These are phyloP conservation scores for Eupleurogrammus muticus DNA, from an alignment of 2,797 vertebrate species.

Conservation along the genomic window DNA sequence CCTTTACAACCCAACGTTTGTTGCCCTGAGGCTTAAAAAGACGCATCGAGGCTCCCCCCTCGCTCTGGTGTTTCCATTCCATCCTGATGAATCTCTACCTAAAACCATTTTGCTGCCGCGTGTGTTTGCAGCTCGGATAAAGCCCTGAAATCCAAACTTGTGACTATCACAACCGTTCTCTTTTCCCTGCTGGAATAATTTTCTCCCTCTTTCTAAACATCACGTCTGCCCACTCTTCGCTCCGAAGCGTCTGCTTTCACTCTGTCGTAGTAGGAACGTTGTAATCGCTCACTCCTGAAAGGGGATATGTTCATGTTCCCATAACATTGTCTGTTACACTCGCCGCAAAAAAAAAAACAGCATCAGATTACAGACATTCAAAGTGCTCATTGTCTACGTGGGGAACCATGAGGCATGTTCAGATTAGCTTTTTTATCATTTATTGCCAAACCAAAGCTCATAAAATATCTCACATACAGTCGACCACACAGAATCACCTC, in stretches of 20 bases:
- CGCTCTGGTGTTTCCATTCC: constrained; percentile 56
- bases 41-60: constrained; percentile 12
- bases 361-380: constrained; percentile 27
- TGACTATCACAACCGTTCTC: constrained; percentile 39
- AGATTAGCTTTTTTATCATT: neutral
- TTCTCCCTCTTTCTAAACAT: constrained; percentile 16
- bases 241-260: constrained; percentile 20
- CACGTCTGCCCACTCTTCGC: constrained; percentile 2
- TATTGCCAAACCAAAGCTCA: constrained; percentile 2
- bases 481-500: neutral
- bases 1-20: neutral
- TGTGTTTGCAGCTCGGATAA: constrained; percentile 48
- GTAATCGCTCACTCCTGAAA: constrained; percentile 23
- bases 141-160: constrained; percentile 39
- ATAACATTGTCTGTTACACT: constrained; percentile 10
- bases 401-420: neutral
- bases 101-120: constrained; percentile 24
- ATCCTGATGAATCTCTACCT: constrained; percentile 37
- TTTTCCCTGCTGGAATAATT: constrained; percentile 13
- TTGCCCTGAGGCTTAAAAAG: constrained; percentile 31
- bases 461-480: neutral
- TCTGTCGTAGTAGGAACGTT: constrained; percentile 2
- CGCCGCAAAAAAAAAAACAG: constrained; percentile 33
- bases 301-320: constrained; percentile 30
- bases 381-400: neutral